Percentiles rank a stretch among this genome's conserved stretches.
Evolutionary conservation across 2,888 invertebrate species (phyloP).

Genomic region (Eucera pruinosa): DNA sequence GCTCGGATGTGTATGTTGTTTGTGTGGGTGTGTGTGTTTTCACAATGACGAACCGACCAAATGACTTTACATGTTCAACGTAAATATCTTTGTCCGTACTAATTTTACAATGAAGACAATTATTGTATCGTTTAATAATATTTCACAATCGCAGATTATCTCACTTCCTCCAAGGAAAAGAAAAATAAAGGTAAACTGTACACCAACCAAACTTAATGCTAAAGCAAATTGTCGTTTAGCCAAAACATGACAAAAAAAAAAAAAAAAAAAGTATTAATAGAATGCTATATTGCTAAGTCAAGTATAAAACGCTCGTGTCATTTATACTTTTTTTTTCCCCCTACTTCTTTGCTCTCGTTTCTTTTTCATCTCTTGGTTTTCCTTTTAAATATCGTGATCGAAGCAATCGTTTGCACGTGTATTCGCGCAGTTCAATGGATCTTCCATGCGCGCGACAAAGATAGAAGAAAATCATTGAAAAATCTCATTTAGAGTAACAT

Average conservation of each 20-base stretch:
- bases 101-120: conserved; percentile 60
- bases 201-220: conserved; percentile 66
- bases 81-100: conserved; percentile 50
- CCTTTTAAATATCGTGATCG: conserved; percentile 27
- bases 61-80: conserved; percentile 58
- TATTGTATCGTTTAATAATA: conserved; percentile 47
- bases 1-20: too few relatives aligned
- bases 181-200: conserved; percentile 51
- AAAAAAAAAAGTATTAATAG: too few relatives aligned
- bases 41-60: conserved; percentile 47
- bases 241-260: conserved; percentile 62
- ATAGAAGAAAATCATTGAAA: conserved; percentile 36
- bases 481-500: conserved; percentile 1
- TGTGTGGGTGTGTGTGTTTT: conserved; percentile 2
- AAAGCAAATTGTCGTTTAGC: conserved; percentile 52
- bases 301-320: conserved; percentile 68
- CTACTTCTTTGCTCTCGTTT: too few relatives aligned
- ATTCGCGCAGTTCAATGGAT: conserved; percentile 26
- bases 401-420: conserved; percentile 33
- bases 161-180: conserved; percentile 12
- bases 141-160: conserved; percentile 53
- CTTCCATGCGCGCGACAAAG: conserved; percentile 62
- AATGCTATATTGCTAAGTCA: conserved; percentile 64
- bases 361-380: too few relatives aligned
- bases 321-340: conserved; percentile 58